Evolutionary conservation across 2,113 vertebrate genomes (phyloP).

Genomic region (Bos indicus): DNA sequence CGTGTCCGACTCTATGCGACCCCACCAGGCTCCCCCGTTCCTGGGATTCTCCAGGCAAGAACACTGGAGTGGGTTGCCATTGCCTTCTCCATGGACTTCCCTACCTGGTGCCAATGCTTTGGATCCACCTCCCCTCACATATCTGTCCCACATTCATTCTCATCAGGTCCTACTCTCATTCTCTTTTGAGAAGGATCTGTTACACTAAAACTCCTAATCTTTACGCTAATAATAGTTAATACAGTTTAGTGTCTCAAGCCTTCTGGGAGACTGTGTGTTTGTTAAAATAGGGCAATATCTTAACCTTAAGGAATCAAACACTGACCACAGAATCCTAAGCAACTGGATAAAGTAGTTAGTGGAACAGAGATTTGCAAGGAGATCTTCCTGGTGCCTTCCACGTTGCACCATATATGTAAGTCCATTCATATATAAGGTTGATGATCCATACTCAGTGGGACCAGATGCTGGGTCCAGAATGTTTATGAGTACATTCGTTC

Average conservation of each 20-base stretch:
- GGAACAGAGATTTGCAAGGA: slow-evolving; percentile 1
- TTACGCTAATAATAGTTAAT: slow-evolving; percentile 37
- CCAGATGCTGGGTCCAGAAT: background rate
- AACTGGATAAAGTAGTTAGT: background rate
- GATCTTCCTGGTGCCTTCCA: background rate
- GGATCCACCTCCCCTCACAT: background rate
- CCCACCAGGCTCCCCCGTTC: too few relatives aligned
- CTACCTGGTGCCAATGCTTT: background rate
- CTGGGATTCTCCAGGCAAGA: too few relatives aligned
- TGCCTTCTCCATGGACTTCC: background rate
- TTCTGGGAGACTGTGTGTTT: background rate
- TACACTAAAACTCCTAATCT: background rate
- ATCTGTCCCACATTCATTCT: background rate
- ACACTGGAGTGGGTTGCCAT: too few relatives aligned
- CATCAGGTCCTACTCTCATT: background rate
- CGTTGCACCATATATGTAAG: background rate
- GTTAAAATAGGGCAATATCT: background rate
- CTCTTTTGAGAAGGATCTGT: slow-evolving; percentile 8
- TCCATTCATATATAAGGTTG: background rate
- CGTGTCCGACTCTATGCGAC: too few relatives aligned
- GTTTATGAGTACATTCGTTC: background rate
- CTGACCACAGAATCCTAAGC: background rate
- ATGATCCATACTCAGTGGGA: background rate
- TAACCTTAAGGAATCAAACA: background rate
- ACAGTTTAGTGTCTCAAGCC: background rate